Conservation (phyloP, 2,888 invertebrate species). For the Dasypolia templi region DNA sequence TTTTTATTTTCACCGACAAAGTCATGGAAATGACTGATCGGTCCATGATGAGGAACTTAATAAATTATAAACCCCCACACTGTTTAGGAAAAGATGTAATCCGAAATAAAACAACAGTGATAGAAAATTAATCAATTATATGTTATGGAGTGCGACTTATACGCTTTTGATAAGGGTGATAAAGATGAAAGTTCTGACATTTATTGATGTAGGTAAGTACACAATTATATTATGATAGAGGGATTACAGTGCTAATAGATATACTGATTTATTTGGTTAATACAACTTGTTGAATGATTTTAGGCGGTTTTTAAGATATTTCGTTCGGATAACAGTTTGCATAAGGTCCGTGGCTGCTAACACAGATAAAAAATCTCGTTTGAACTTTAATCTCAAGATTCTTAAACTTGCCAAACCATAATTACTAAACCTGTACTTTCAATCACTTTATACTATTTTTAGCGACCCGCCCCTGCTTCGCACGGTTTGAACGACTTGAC, state of each 20-base stretch:
- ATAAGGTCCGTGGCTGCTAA: not conserved
- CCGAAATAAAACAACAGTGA: not conserved
- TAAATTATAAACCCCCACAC: too few species aligned
- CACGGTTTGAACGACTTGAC: not conserved
- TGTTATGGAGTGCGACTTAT: not conserved
- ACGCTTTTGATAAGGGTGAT: constrained; percentile 37
- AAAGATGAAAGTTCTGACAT: constrained; percentile 32
- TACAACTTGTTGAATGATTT: constrained; percentile 1
- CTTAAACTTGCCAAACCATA: not conserved
- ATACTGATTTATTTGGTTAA: constrained; percentile 28
- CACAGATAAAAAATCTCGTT: not conserved
- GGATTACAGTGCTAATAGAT: constrained; percentile 23
- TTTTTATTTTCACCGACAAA: not conserved
- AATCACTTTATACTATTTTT: not conserved
- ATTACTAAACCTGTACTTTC: not conserved
- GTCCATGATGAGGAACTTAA: too few species aligned
- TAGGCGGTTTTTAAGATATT: not conserved
- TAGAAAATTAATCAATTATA: not conserved
- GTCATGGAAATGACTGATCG: not conserved
- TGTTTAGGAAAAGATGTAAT: not conserved
- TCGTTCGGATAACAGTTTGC: not conserved
- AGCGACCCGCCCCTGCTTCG: not conserved
- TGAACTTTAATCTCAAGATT: not conserved
- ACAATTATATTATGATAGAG: constrained; percentile 38
- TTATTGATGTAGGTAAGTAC: constrained; percentile 12